Evolutionary conservation across 2,888 invertebrate genomes (phyloP).

Genomic region (Drosophila kanekoi): DNA sequence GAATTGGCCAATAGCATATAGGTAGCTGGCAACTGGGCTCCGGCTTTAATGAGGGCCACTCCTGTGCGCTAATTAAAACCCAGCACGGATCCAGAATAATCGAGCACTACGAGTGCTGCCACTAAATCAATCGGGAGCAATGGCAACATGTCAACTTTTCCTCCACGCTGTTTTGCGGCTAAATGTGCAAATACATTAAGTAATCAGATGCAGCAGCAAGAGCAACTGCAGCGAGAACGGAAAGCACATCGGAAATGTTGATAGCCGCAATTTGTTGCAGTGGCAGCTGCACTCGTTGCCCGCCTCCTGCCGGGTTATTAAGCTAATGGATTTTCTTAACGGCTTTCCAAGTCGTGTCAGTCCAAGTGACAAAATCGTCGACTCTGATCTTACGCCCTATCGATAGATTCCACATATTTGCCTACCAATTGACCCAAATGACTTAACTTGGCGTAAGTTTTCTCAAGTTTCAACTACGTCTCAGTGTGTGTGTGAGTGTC

Average conservation of each 20-base stretch:
- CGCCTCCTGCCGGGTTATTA: slow-evolving; percentile 58
- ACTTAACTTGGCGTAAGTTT: slow-evolving; percentile 46
- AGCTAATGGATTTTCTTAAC: slow-evolving; percentile 69
- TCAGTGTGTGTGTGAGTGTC: background rate
- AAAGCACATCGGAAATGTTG: slow-evolving; percentile 59
- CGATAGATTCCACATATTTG: slow-evolving; percentile 14
- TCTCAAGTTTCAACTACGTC: slow-evolving; percentile 42
- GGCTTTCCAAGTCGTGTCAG: slow-evolving; percentile 22
- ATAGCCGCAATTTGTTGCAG: slow-evolving; percentile 71
- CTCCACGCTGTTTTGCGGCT: slow-evolving; percentile 32
- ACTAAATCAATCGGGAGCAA: slow-evolving; percentile 59
- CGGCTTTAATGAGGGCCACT: slow-evolving; percentile 38
- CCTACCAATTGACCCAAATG: slow-evolving; percentile 44
- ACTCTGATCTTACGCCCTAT: slow-evolving; percentile 4
- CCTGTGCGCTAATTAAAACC: slow-evolving; percentile 83
- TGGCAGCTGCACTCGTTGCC: slow-evolving; percentile 18
- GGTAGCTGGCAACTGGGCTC: slow-evolving; percentile 28
- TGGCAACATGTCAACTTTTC: slow-evolving; percentile 58
- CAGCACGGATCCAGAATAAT: slow-evolving; percentile 58
- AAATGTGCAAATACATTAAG: slow-evolving; percentile 72
- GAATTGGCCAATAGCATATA: slow-evolving; percentile 80
- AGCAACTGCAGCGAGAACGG: slow-evolving; percentile 19
- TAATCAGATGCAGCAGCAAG: slow-evolving; percentile 71
- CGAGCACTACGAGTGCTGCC: slow-evolving; percentile 46
- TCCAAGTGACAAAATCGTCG: slow-evolving; percentile 29